Conservation (phyloP, 1,140 invertebrate genomes). For the Drosophila sp. region DNA sequence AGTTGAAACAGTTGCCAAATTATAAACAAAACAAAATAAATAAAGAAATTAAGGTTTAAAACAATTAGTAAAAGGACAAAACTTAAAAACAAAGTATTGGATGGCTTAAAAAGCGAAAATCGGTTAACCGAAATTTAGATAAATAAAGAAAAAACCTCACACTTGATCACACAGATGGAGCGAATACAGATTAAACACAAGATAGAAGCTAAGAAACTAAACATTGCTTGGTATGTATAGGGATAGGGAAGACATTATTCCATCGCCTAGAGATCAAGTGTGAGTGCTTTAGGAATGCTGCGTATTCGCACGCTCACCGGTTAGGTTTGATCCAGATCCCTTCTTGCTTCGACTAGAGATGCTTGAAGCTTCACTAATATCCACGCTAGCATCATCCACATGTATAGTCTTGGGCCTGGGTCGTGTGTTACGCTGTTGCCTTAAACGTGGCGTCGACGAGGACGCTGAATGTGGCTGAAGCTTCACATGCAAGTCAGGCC, state of each 20-base stretch:
- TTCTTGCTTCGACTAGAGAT: slow-evolving; percentile 90
- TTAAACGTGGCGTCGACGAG: slow-evolving; percentile 85
- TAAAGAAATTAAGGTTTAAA: slow-evolving; percentile 71
- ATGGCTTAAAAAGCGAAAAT: slow-evolving; percentile 23
- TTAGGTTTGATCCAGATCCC: slow-evolving; percentile 91
- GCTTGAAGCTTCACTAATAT: slow-evolving; percentile 89
- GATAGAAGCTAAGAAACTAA: neutral
- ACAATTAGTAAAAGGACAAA: slow-evolving; percentile 45
- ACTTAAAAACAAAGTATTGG: slow-evolving; percentile 25
- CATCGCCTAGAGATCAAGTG: neutral
- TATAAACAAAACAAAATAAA: slow-evolving; percentile 79
- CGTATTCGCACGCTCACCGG: slow-evolving; percentile 85
- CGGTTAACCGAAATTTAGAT: slow-evolving; percentile 38
- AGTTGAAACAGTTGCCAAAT: slow-evolving; percentile 24
- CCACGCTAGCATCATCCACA: slow-evolving; percentile 90
- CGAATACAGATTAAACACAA: neutral
- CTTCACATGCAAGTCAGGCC: slow-evolving; percentile 86
- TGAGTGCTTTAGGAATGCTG: neutral
- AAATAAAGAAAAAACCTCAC: slow-evolving; percentile 47
- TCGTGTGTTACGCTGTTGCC: slow-evolving; percentile 85
- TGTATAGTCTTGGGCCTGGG: slow-evolving; percentile 94
- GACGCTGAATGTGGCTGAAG: slow-evolving; percentile 66
- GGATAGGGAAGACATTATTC: neutral
- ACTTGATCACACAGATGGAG: neutral
- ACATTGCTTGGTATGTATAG: neutral